Conservation (phyloP, 2,113 vertebrate species). For the Eurypyga helias region DNA sequence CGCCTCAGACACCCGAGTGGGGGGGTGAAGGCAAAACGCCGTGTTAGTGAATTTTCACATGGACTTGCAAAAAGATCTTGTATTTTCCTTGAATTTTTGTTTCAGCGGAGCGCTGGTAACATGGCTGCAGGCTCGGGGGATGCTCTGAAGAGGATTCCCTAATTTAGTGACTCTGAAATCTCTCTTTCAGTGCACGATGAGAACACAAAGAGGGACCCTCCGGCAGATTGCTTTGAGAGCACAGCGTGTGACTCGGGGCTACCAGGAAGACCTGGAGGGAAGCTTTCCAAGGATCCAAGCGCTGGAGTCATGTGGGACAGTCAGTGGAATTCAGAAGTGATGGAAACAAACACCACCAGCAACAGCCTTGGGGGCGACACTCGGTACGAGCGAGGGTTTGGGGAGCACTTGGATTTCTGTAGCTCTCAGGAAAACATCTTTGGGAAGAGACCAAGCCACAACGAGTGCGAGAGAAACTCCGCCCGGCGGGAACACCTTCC, state of each 20-base stretch:
- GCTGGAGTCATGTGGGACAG: not conserved
- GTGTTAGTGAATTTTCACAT: not conserved
- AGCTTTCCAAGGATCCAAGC: not conserved
- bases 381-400: not conserved
- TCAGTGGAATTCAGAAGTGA: not conserved
- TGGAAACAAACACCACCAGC: not conserved
- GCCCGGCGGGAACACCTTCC: not conserved
- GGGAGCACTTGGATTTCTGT: not conserved
- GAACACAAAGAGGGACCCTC: not conserved
- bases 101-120: not conserved
- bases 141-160: not conserved
- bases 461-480: not conserved
- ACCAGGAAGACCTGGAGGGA: not conserved
- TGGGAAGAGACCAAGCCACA: not conserved
- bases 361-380: accelerated
- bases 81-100: not conserved
- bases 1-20: not conserved
- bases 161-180: not conserved
- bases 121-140: not conserved
- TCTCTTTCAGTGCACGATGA: not conserved
- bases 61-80: not conserved
- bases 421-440: not conserved
- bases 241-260: not conserved
- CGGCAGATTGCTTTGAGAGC: not conserved
- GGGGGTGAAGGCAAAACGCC: not conserved